Evolutionary conservation across 2,113 vertebrate species (phyloP).

Genomic region (Peromyscus californicus): DNA sequence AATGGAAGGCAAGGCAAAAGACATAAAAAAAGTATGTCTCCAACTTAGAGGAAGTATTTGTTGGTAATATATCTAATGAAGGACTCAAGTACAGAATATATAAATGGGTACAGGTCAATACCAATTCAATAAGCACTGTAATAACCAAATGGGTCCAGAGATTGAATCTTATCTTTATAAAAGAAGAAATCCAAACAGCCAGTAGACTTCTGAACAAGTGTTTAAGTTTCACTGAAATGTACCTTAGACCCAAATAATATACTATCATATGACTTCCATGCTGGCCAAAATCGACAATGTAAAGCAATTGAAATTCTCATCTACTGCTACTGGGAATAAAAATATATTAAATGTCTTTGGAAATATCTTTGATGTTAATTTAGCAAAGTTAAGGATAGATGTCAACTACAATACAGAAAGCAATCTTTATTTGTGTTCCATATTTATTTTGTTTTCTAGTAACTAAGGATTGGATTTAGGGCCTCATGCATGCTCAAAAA

Average conservation of each 20-base stretch:
- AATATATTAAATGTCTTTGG: not conserved
- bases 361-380: not conserved
- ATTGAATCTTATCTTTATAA: not conserved
- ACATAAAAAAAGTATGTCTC: not conserved
- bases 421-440: not conserved
- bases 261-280: not conserved
- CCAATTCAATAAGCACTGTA: not conserved
- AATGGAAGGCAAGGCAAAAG: not conserved
- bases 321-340: not conserved
- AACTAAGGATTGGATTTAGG: not conserved
- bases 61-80: not conserved
- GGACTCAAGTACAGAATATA: not conserved
- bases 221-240: not conserved
- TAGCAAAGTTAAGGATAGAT: not conserved
- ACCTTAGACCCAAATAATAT: not conserved
- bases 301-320: not conserved
- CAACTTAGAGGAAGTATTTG: not conserved
- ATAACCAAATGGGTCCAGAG: not conserved
- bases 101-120: not conserved
- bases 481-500: not conserved
- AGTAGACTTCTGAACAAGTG: not conserved
- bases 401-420: not conserved
- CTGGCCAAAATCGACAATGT: not conserved
- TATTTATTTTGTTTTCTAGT: not conserved
- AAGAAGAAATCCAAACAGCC: not conserved